Evolutionary conservation across 2,113 vertebrate genomes (phyloP).

Genomic region (Muscicapa adusta): DNA sequence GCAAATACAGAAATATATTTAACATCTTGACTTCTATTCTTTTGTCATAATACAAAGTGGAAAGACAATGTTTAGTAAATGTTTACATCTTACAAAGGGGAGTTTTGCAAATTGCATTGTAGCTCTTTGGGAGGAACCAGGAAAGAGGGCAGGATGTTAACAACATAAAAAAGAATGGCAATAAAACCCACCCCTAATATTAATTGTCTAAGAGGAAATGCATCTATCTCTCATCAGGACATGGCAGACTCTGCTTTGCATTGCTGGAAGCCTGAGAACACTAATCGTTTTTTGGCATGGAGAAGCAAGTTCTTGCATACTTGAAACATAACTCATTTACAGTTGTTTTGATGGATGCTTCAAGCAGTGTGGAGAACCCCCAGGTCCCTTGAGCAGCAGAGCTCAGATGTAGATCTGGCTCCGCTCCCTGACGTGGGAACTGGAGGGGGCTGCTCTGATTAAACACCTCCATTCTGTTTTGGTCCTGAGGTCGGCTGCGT

Average conservation of each 20-base stretch:
- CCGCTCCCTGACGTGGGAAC: neutral
- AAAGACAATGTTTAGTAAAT: constrained; percentile 65
- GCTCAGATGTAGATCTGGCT: constrained; percentile 7
- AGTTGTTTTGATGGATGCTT: constrained; percentile 64
- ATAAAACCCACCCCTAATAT: constrained; percentile 66
- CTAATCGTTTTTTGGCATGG: constrained; percentile 55
- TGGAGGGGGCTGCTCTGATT: neutral
- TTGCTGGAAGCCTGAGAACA: constrained; percentile 64
- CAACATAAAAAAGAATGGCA: constrained; percentile 66
- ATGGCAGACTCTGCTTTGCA: constrained; percentile 57
- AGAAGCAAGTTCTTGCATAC: constrained; percentile 47
- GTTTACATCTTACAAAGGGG: constrained; percentile 54
- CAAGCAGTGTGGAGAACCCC: constrained; percentile 25
- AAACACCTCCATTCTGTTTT: neutral
- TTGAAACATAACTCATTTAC: constrained; percentile 58
- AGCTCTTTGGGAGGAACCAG: constrained; percentile 62
- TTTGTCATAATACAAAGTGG: constrained; percentile 55
- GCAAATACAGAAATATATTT: constrained; percentile 59
- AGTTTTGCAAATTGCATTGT: constrained; percentile 57
- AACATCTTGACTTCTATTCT: constrained; percentile 61
- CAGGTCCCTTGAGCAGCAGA: constrained; percentile 18
- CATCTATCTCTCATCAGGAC: constrained; percentile 67
- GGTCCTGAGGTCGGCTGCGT: neutral
- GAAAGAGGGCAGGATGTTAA: constrained; percentile 67
- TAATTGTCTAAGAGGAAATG: constrained; percentile 69